phyloP scores from a whole-genome alignment of 2,113 vertebrate genomes.

The Nerophis lumbriciformis region DNA sequence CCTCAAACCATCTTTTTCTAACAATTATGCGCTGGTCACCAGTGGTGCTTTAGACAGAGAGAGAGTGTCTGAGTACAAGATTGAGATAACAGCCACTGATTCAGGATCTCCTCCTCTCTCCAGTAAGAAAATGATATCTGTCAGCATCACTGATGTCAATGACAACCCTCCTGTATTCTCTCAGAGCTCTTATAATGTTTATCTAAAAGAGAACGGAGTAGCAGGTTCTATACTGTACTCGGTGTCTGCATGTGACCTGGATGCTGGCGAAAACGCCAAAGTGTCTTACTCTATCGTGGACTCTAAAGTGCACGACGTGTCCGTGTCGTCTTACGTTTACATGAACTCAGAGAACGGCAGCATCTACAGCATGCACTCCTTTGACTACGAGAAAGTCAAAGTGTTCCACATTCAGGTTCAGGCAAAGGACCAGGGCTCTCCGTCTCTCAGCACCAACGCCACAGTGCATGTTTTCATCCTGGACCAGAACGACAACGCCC shows the following conservation, averaged over 20 bases:
- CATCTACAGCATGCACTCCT: constrained; percentile 74
- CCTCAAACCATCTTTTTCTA: constrained; percentile 21
- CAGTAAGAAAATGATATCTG: constrained; percentile 62
- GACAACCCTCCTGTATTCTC: constrained; percentile 75
- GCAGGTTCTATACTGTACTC: constrained; percentile 51
- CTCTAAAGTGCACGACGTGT: constrained; percentile 63
- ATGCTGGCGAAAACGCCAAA: constrained; percentile 69
- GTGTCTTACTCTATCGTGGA: constrained; percentile 76
- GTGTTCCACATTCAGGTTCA: constrained; percentile 75
- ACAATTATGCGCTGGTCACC: constrained; percentile 61
- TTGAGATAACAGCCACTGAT: constrained; percentile 70
- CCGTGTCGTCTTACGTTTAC: constrained; percentile 73
- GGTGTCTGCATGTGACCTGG: constrained; percentile 70
- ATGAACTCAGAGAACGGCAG: constrained; percentile 79
- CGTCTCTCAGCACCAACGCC: constrained; percentile 70
- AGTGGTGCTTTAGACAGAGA: constrained; percentile 50
- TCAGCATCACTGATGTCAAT: constrained; percentile 75
- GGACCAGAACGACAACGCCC: constrained; percentile 79
- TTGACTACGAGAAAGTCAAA: constrained; percentile 82
- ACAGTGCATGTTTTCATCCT: constrained; percentile 70
- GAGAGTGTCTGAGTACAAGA: constrained; percentile 18
- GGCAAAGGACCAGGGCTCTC: constrained; percentile 76
- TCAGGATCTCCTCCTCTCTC: constrained; percentile 70
- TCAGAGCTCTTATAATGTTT: constrained; percentile 52
- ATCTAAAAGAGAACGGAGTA: constrained; percentile 49